Evolutionary conservation across 2,888 invertebrate species (phyloP).

Genomic region (Petrophora chlorosata): DNA sequence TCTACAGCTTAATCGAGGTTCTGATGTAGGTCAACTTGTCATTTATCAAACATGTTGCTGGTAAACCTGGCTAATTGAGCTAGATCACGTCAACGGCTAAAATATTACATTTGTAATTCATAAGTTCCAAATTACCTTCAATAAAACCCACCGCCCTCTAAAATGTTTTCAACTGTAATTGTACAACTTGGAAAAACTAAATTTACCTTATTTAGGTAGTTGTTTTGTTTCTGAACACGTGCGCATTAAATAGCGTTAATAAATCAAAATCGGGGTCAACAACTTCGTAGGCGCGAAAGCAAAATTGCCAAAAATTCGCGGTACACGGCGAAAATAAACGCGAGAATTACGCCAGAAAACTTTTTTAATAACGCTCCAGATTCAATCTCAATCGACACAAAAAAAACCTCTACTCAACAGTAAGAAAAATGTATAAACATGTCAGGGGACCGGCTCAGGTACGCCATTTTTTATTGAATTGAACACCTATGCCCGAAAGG

Average conservation of each 20-base stretch:
- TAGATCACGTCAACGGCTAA: conserved; percentile 37
- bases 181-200: conserved; percentile 33
- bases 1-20: conserved; percentile 19
- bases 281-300: conserved; percentile 42
- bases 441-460: conserved; percentile 79
- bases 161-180: conserved; percentile 33
- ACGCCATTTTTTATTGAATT: conserved; percentile 81
- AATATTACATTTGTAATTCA: conserved; percentile 45
- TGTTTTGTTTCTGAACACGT: conserved; percentile 38
- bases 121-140: conserved; percentile 40
- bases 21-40: conserved; percentile 24
- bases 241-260: conserved; percentile 44
- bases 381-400: conserved; percentile 79
- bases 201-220: conserved; percentile 20
- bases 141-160: conserved; percentile 36
- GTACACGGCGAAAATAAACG: conserved; percentile 63
- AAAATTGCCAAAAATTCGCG: conserved; percentile 56
- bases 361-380: conserved; percentile 80
- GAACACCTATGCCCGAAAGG: conserved; percentile 76
- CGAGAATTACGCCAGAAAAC: conserved; percentile 71
- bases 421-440: conserved; percentile 82
- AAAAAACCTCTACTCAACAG: conserved; percentile 65
- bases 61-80: conserved; percentile 38
- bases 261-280: conserved; percentile 51
- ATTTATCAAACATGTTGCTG: conserved; percentile 37